phyloP scores from a whole-genome alignment of 2,797 vertebrate species.

The Poeciliopsis turneri region DNA sequence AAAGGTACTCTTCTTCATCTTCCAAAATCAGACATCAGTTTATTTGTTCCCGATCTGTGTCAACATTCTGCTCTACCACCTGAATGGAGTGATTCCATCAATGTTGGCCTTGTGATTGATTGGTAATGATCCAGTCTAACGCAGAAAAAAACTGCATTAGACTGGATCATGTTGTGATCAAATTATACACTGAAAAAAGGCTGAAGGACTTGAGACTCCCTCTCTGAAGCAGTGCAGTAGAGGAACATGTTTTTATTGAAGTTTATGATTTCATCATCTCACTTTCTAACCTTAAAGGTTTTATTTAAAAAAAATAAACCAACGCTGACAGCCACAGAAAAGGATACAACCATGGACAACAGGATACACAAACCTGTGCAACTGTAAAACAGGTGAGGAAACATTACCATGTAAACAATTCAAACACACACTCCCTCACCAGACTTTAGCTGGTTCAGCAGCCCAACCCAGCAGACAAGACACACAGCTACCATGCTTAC shows the following conservation, averaged over 20 bases:
- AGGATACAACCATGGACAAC: conserved; percentile 85
- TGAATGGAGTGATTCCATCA: not conserved
- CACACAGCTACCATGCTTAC: not conserved
- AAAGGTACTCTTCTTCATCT: not conserved
- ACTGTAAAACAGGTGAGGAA: conserved; percentile 49
- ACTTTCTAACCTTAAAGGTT: not conserved
- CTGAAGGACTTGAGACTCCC: too few species aligned
- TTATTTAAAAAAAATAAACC: not conserved
- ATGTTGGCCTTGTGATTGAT: not conserved
- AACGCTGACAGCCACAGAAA: conserved; percentile 20
- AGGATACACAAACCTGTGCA: conserved; percentile 81
- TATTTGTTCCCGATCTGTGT: not conserved
- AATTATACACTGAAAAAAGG: not conserved
- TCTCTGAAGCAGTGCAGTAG: not conserved
- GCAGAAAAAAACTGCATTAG: not conserved
- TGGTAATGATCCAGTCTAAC: not conserved
- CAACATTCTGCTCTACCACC: not conserved
- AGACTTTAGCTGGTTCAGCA: not conserved
- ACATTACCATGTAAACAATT: not conserved
- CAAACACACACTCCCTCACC: not conserved
- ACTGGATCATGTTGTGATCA: not conserved
- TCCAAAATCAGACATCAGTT: not conserved
- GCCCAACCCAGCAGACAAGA: not conserved
- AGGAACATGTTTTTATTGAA: not conserved
- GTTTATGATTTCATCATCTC: not conserved